These are phyloP conservation scores for Morone chrysops DNA, from an alignment of 2,113 vertebrate species.

Conservation along the genomic window DNA sequence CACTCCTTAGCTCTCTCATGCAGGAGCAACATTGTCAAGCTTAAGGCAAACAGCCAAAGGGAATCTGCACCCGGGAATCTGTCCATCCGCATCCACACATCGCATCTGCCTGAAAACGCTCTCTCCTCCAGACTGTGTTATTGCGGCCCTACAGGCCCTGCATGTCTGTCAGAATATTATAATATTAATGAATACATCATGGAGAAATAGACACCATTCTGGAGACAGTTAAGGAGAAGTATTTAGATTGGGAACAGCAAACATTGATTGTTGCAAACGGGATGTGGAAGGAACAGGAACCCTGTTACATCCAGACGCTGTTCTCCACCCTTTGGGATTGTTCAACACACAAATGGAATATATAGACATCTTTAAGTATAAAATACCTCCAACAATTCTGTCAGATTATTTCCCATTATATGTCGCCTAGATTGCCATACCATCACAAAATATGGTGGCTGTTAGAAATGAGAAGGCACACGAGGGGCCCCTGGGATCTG, in stretches of 20 bases:
- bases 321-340: constrained; percentile 26
- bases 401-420: constrained; percentile 32
- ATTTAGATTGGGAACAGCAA: constrained; percentile 47
- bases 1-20: constrained; percentile 70
- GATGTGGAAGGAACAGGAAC: constrained; percentile 17
- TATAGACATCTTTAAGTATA: constrained; percentile 38
- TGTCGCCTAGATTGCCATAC: not conserved
- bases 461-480: constrained; percentile 74
- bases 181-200: not conserved
- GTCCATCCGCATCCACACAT: not conserved
- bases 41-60: constrained; percentile 77
- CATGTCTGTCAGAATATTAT: constrained; percentile 15
- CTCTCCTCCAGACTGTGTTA: constrained; percentile 27
- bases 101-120: constrained; percentile 13
- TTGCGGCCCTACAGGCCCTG: constrained; percentile 59
- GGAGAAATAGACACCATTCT: not conserved
- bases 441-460: constrained; percentile 11
- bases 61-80: constrained; percentile 63
- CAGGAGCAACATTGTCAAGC: constrained; percentile 75
- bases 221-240: not conserved
- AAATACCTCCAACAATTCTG: constrained; percentile 50
- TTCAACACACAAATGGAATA: constrained; percentile 21
- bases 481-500: constrained; percentile 53
- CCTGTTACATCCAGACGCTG: constrained; percentile 23
- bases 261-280: constrained; percentile 39